phyloP scores from a whole-genome alignment of 2,888 invertebrate genomes.

The Nezara viridula region DNA sequence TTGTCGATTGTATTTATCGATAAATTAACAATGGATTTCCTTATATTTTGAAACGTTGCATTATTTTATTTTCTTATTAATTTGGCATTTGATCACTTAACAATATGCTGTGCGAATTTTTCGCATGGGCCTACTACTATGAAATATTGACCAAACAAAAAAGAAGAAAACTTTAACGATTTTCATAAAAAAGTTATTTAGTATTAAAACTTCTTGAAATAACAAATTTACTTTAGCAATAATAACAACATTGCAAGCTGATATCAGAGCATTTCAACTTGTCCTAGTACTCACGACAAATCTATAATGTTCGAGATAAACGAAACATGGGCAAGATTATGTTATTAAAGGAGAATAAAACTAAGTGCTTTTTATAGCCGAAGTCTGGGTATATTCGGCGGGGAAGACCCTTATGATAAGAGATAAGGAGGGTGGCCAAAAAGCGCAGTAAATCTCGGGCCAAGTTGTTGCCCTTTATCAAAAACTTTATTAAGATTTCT shows the following conservation, averaged over 20 bases:
- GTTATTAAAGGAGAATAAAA: constrained; percentile 39
- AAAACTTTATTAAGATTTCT: constrained; percentile 44
- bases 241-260: not conserved
- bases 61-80: too few species aligned
- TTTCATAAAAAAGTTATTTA: not conserved
- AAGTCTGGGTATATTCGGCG: not conserved
- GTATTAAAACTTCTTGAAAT: not conserved
- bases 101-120: too few species aligned
- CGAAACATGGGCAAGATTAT: constrained; percentile 20
- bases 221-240: not conserved
- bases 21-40: too few species aligned
- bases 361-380: constrained; percentile 9
- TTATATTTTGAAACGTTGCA: too few species aligned
- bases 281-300: not conserved
- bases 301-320: constrained; percentile 7
- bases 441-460: constrained; percentile 44
- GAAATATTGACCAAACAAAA: too few species aligned
- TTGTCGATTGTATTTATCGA: too few species aligned
- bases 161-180: not conserved
- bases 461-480: constrained; percentile 45
- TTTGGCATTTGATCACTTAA: too few species aligned
- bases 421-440: not conserved
- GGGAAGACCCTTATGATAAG: not conserved
- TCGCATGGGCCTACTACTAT: too few species aligned
- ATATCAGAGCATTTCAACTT: not conserved